These are phyloP conservation scores for Corythornis cristatus DNA, from an alignment of 2,113 vertebrate species.

Conservation along the genomic window DNA sequence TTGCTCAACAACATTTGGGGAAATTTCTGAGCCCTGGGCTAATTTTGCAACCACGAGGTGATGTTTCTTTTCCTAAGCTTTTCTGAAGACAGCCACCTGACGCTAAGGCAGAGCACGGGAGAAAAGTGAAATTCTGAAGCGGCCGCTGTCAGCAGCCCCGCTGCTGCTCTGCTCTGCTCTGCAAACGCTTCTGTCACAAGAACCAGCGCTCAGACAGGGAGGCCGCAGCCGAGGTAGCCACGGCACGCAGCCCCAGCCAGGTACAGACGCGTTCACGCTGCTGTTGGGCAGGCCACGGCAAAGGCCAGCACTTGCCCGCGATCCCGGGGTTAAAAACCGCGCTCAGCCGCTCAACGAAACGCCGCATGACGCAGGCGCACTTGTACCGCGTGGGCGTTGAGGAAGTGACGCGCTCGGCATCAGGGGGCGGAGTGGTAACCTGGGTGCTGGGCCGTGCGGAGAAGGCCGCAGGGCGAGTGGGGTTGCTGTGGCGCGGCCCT, in stretches of 20 bases:
- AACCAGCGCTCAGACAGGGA: accelerated
- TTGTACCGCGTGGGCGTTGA: accelerated
- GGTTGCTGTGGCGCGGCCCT: not conserved
- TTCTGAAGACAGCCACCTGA: too few relatives aligned
- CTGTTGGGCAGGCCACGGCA: accelerated
- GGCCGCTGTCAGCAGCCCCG: accelerated
- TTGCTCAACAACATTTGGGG: too few relatives aligned
- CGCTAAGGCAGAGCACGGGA: accelerated
- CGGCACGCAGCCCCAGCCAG: too few relatives aligned
- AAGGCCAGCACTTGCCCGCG: accelerated
- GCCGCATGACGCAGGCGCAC: accelerated
- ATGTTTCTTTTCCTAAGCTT: accelerated
- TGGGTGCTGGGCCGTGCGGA: too few relatives aligned
- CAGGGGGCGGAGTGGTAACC: not conserved
- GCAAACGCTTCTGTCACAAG: too few relatives aligned
- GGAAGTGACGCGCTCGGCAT: not conserved
- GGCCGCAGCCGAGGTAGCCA: too few relatives aligned
- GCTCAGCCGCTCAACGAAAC: too few relatives aligned
- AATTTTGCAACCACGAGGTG: not conserved
- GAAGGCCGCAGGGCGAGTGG: too few relatives aligned
- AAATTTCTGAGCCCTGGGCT: too few relatives aligned
- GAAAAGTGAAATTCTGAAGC: accelerated
- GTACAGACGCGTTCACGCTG: accelerated
- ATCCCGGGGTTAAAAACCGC: accelerated
- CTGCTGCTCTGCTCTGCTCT: accelerated